Evolutionary conservation across 2,797 vertebrate genomes (phyloP).

Genomic region (Vireo griseus): DNA sequence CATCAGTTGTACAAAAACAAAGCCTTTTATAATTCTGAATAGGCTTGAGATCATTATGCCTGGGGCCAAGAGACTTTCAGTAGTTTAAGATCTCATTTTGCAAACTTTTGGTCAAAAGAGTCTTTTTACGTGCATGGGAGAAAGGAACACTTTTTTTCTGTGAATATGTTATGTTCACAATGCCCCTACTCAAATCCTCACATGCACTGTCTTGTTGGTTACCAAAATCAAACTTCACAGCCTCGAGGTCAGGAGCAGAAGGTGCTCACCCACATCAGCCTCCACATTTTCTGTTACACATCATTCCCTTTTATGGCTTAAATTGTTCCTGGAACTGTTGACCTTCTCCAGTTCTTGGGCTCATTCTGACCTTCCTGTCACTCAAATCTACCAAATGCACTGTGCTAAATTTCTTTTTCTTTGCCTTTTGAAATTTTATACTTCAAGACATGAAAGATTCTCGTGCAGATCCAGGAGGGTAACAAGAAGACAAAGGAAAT

Average conservation of each 20-base stretch:
- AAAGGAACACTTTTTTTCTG: background rate
- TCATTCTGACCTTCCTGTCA: background rate
- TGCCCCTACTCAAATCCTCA: background rate
- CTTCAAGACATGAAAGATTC: background rate
- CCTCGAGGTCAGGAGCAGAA: background rate
- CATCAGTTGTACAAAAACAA: constrained; percentile 44
- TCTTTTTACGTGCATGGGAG: background rate
- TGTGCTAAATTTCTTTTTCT: background rate
- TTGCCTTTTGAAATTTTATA: background rate
- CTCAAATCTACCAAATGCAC: background rate
- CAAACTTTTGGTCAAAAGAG: constrained; percentile 15
- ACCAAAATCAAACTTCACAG: background rate
- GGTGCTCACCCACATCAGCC: background rate
- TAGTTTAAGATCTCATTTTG: constrained; percentile 22
- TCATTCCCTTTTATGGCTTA: background rate
- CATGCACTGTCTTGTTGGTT: background rate
- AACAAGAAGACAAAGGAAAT: background rate
- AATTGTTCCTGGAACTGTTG: background rate
- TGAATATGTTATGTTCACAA: background rate
- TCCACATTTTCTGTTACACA: background rate
- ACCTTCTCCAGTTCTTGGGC: background rate
- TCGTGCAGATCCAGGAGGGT: background rate
- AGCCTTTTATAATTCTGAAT: constrained; percentile 33
- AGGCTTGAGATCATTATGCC: background rate
- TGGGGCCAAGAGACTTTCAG: background rate